phyloP scores from a whole-genome alignment of 1,140 invertebrate species.

The Drosophila jambulina region DNA sequence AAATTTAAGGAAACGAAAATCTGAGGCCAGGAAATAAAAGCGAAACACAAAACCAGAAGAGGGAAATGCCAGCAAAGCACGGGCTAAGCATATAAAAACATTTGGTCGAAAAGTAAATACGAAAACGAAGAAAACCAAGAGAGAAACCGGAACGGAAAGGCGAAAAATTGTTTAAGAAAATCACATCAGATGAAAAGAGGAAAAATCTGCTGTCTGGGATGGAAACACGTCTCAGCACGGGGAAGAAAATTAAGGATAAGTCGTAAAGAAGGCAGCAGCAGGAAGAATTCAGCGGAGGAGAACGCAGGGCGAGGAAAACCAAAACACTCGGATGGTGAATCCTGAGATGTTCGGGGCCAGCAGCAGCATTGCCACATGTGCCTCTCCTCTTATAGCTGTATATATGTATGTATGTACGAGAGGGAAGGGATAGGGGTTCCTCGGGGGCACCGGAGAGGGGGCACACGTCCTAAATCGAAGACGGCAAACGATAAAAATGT shows the following conservation, averaged over 20 bases:
- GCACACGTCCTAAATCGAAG: slow-evolving; percentile 80
- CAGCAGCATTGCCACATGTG: slow-evolving; percentile 42
- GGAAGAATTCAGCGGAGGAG: slow-evolving; percentile 8
- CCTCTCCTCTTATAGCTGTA: slow-evolving; percentile 15
- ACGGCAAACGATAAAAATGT: slow-evolving; percentile 84
- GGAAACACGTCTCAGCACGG: slow-evolving; percentile 63
- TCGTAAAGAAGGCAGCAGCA: slow-evolving; percentile 55
- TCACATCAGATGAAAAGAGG: slow-evolving; percentile 67
- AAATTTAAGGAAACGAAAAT: slow-evolving; percentile 73
- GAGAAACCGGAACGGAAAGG: slow-evolving; percentile 19
- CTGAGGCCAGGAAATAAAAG: slow-evolving; percentile 70
- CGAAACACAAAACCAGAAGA: slow-evolving; percentile 56
- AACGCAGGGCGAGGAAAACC: slow-evolving; percentile 19
- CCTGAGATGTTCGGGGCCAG: slow-evolving; percentile 42
- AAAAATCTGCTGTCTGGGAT: slow-evolving; percentile 78
- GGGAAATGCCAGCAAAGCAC: slow-evolving; percentile 35
- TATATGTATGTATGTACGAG: slow-evolving; percentile 1
- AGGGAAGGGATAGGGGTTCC: slow-evolving; percentile 4
- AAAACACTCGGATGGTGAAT: slow-evolving; percentile 51
- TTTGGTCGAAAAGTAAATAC: slow-evolving; percentile 49
- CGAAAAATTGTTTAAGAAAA: slow-evolving; percentile 62
- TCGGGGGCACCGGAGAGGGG: slow-evolving; percentile 1
- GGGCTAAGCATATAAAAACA: slow-evolving; percentile 42
- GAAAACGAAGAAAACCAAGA: slow-evolving; percentile 31
- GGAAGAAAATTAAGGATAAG: slow-evolving; percentile 70